Percentiles rank a stretch among this genome's conserved stretches.
phyloP scores from a whole-genome alignment of 64 coral and sea anemone species.

The Montipora efflorescens region DNA sequence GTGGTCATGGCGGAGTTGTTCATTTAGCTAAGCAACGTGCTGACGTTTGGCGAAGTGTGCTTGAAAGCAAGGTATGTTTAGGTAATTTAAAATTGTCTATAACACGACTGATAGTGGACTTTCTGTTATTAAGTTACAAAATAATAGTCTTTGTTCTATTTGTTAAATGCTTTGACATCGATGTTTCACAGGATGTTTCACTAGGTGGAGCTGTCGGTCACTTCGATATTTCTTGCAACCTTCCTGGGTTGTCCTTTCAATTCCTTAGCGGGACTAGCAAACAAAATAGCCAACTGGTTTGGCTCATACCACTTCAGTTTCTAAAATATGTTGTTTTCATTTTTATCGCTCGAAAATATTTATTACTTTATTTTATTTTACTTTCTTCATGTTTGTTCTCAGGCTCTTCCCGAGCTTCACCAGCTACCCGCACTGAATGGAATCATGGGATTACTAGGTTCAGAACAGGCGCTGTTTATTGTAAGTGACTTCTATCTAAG shows the following conservation, averaged over 20 bases:
- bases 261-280: too few relatives aligned
- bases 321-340: too few relatives aligned
- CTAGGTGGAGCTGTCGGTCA: too few relatives aligned
- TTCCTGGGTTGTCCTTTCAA: too few relatives aligned
- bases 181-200: too few relatives aligned
- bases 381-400: neutral
- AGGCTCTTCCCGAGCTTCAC: constrained; percentile 62
- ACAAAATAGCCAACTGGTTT: too few relatives aligned
- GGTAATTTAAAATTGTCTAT: neutral
- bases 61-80: constrained; percentile 70
- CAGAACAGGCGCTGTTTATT: constrained; percentile 75
- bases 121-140: neutral
- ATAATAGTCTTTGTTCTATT: too few relatives aligned
- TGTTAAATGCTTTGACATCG: too few relatives aligned
- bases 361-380: neutral
- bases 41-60: constrained; percentile 61
- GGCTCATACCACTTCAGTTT: too few relatives aligned
- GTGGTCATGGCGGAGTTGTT: constrained; percentile 68
- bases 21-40: constrained; percentile 56
- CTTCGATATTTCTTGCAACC: too few relatives aligned
- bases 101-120: neutral
- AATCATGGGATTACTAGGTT: constrained; percentile 78
- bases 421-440: constrained; percentile 76
- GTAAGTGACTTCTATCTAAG: neutral
- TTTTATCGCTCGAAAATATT: neutral